A percentile compares a stretch with the other conserved stretches of the same genome.
Conservation (phyloP, 2,888 invertebrate genomes). For the Acrocyrtus sp. region DNA sequence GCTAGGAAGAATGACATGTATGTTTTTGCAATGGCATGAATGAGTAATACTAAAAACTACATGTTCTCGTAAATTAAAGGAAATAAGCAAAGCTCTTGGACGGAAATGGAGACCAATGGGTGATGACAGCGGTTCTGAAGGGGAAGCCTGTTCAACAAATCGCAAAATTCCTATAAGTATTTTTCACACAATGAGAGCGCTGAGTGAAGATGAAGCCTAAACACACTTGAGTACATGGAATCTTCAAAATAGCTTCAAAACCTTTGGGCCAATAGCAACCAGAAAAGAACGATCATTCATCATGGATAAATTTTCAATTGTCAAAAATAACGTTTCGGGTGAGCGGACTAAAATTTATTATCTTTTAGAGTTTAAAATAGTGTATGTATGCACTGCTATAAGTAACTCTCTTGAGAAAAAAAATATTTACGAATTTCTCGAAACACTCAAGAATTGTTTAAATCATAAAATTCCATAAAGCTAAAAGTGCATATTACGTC, state of each 20-base stretch:
- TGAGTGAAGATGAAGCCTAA: slow-evolving; percentile 52
- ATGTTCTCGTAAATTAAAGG: slow-evolving; percentile 67
- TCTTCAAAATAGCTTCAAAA: slow-evolving; percentile 9
- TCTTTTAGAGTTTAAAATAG: too few species aligned
- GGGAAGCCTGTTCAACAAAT: slow-evolving; percentile 20
- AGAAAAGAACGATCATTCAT: slow-evolving; percentile 8
- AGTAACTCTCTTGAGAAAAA: too few species aligned
- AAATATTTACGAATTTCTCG: too few species aligned
- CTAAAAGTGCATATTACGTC: too few species aligned
- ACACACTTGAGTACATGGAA: too few species aligned
- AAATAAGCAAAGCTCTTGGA: slow-evolving; percentile 71
- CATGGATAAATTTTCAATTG: slow-evolving; percentile 7
- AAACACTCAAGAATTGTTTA: too few species aligned
- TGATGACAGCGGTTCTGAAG: slow-evolving; percentile 28
- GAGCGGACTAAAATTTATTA: too few species aligned
- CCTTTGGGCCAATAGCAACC: background rate
- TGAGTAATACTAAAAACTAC: too few species aligned
- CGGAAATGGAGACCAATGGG: slow-evolving; percentile 71
- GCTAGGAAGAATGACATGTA: background rate
- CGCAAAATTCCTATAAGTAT: slow-evolving; percentile 49
- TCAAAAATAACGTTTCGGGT: slow-evolving; percentile 43
- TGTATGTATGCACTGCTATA: too few species aligned
- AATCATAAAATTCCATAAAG: too few species aligned
- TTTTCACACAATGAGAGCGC: slow-evolving; percentile 46
- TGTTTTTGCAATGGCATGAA: slow-evolving; percentile 2